These are phyloP conservation scores for Ashinkailepas kermadecensis DNA, from an alignment of 2,888 invertebrate species.

Conservation along the genomic window DNA sequence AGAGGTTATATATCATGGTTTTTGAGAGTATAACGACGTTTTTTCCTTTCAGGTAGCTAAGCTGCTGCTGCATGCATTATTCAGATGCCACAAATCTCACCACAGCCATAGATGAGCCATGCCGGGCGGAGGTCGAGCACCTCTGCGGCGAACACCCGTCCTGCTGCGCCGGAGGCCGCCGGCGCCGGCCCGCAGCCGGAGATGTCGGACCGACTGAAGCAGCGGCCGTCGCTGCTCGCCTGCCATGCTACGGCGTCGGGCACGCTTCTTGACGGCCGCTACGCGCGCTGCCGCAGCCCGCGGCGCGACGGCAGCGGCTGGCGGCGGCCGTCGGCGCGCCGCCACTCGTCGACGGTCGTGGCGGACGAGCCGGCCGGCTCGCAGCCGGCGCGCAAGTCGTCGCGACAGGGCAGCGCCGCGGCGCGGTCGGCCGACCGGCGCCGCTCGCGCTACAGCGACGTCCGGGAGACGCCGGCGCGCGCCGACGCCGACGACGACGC, in stretches of 20 bases:
- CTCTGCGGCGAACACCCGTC: neutral
- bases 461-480: neutral
- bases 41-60: too few relatives aligned
- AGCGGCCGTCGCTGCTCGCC: neutral
- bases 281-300: neutral
- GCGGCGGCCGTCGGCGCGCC: neutral
- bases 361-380: neutral
- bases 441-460: conserved; percentile 13
- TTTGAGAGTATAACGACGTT: too few relatives aligned
- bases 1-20: too few relatives aligned
- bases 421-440: neutral
- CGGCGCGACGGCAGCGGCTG: neutral
- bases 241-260: neutral
- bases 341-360: neutral
- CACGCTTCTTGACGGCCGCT: neutral
- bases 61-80: neutral
- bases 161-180: neutral
- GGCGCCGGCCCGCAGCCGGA: neutral
- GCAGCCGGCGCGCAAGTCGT: neutral
- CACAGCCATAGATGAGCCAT: neutral
- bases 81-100: neutral
- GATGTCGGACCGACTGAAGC: neutral
- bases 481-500: neutral
- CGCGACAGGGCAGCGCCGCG: neutral
- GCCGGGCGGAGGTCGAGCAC: conserved; percentile 1